These are phyloP conservation scores for Akabosia matsudoensis DNA, from an alignment of 1,140 invertebrate genomes.

Conservation along the genomic window DNA sequence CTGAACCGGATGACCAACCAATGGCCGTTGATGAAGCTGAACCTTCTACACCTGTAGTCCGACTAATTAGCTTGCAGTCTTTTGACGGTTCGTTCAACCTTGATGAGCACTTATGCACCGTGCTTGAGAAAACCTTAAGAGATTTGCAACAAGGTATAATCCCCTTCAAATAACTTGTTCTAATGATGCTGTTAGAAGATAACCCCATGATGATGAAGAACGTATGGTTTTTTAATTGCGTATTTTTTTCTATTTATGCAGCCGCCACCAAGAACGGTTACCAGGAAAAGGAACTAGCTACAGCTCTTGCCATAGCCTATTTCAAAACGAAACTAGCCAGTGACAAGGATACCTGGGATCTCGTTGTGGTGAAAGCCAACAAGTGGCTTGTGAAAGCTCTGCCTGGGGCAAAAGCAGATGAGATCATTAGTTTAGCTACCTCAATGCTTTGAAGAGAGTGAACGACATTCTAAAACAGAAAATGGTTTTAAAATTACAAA, in stretches of 20 bases:
- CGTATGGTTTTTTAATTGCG: not conserved
- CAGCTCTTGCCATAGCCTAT: slow-evolving; percentile 31
- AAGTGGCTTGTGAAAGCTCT: slow-evolving; percentile 38
- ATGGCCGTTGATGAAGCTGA: not conserved
- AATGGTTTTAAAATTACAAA: no score
- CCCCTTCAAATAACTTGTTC: not conserved
- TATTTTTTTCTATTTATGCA: slow-evolving; percentile 22
- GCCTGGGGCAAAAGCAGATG: not conserved
- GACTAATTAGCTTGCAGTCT: slow-evolving; percentile 37
- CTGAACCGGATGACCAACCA: not conserved
- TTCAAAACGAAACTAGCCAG: slow-evolving; percentile 30
- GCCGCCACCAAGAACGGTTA: slow-evolving; percentile 28
- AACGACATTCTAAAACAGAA: no score
- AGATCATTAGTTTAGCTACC: not conserved
- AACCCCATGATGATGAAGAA: not conserved
- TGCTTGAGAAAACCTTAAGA: slow-evolving; percentile 30
- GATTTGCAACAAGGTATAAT: slow-evolving; percentile 33
- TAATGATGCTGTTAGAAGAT: no score
- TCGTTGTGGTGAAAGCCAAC: slow-evolving; percentile 39
- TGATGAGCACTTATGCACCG: slow-evolving; percentile 14
- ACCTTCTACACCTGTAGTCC: slow-evolving; percentile 28
- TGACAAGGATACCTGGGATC: slow-evolving; percentile 43
- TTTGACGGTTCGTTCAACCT: slow-evolving; percentile 43
- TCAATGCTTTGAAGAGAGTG: no score
- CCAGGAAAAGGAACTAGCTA: slow-evolving; percentile 31